phyloP scores from a whole-genome alignment of 2,797 vertebrate species.

The Galagoides demidoff region DNA sequence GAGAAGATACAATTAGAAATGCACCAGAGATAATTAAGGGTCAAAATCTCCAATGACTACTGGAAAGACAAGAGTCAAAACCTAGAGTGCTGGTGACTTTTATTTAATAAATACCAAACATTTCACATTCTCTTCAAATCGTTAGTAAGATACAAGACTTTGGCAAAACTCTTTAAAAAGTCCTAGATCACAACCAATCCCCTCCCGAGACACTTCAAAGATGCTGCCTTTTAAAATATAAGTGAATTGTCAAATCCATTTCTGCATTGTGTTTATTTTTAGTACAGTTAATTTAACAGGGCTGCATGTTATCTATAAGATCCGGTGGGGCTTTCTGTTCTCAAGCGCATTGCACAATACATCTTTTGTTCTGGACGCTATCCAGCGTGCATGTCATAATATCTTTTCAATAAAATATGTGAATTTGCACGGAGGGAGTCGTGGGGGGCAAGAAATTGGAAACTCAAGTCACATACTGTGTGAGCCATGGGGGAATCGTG shows the following conservation, averaged over 20 bases:
- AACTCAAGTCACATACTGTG: conserved; percentile 75
- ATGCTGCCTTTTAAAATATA: background rate
- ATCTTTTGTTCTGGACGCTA: conserved; percentile 57
- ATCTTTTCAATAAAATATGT: conserved; percentile 82
- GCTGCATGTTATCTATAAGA: conserved; percentile 70
- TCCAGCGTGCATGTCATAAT: conserved; percentile 49
- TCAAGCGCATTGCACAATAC: conserved; percentile 59
- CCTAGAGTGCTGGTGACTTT: background rate
- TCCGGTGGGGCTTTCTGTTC: conserved; percentile 56
- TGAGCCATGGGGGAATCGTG: conserved; percentile 67
- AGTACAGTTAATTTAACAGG: conserved; percentile 67
- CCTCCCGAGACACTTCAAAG: background rate
- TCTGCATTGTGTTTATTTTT: conserved; percentile 71
- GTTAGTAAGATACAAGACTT: background rate
- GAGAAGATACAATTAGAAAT: background rate
- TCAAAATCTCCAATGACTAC: background rate
- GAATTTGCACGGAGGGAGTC: conserved; percentile 46
- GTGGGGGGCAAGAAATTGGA: conserved; percentile 70
- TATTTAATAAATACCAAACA: background rate
- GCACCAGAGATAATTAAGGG: background rate
- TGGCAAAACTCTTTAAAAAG: background rate
- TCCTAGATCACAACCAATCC: background rate
- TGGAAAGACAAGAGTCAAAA: conserved; percentile 28
- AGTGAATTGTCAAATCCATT: conserved; percentile 21
- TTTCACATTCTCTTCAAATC: background rate